Conservation (phyloP, 1,140 invertebrate species). For the Laupala kohalensis region DNA sequence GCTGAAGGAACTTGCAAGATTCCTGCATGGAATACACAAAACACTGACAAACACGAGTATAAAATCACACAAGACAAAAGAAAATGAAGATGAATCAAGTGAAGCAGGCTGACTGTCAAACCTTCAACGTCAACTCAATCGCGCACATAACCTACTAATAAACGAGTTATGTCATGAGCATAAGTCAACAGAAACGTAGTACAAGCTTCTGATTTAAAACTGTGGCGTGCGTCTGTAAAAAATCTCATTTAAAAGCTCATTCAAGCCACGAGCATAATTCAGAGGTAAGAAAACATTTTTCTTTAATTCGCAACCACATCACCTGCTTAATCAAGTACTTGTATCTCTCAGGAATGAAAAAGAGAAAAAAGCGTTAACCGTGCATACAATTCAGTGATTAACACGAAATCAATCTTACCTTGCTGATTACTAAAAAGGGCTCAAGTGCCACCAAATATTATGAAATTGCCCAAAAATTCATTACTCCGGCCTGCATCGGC, state of each 20-base stretch:
- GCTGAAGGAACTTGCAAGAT: constrained; percentile 8
- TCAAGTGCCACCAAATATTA: background rate
- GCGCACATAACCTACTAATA: background rate
- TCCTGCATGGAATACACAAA: constrained; percentile 2
- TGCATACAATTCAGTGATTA: no score
- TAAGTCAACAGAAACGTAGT: background rate
- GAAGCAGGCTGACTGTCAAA: background rate
- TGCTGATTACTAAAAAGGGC: background rate
- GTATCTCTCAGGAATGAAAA: background rate
- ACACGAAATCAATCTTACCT: background rate
- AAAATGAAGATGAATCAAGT: constrained; percentile 15
- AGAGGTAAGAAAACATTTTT: background rate
- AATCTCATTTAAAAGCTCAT: background rate
- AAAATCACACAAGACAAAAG: constrained; percentile 11
- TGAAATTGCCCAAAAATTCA: background rate
- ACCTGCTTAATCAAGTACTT: background rate
- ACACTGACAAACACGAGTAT: constrained; percentile 9
- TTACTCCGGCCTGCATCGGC: background rate
- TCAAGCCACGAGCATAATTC: background rate
- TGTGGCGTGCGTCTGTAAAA: background rate
- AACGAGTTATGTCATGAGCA: background rate
- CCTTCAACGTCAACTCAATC: background rate
- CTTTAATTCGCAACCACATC: background rate
- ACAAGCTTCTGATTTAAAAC: background rate
- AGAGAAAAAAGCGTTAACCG: background rate